Evolutionary conservation across 2,888 invertebrate species (phyloP).

Genomic region (Stegana nigrithorax): DNA sequence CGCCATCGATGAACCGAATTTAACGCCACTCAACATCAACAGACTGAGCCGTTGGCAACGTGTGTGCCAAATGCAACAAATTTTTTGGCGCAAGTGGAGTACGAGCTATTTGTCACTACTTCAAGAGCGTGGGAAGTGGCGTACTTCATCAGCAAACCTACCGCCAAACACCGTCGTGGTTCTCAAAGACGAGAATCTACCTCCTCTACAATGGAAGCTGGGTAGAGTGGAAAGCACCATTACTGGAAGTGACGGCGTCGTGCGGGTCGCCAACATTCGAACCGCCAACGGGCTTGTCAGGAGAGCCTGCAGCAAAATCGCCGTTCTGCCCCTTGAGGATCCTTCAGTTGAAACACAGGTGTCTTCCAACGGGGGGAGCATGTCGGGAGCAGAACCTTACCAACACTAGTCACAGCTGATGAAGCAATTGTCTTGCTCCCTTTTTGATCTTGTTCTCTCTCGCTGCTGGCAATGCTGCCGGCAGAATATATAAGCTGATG

Average conservation of each 20-base stretch:
- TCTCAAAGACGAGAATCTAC: slow-evolving; percentile 4
- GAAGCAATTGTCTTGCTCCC: no score
- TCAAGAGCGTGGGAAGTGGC: slow-evolving; percentile 13
- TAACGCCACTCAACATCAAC: slow-evolving; percentile 32
- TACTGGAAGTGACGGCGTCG: slow-evolving; percentile 1
- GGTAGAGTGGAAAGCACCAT: neutral
- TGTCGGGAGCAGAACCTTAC: slow-evolving; percentile 20
- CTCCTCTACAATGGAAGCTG: neutral
- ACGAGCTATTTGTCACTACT: slow-evolving; percentile 1
- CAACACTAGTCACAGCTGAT: no score
- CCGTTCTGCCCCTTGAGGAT: no score
- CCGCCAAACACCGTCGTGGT: neutral
- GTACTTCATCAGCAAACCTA: neutral
- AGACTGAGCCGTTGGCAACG: slow-evolving; percentile 21
- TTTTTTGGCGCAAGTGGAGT: slow-evolving; percentile 9
- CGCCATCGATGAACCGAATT: slow-evolving; percentile 30
- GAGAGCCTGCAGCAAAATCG: neutral
- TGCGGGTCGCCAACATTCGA: neutral
- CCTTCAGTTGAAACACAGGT: no score
- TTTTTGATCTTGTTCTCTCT: no score
- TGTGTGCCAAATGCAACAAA: slow-evolving; percentile 15
- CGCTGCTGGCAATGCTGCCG: no score
- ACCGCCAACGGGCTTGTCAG: neutral
- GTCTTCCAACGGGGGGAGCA: no score
- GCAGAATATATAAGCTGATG: no score